A percentile compares a stretch with the other conserved stretches of the same genome.
These are phyloP conservation scores for Lophius piscatorius DNA, from an alignment of 2,113 vertebrate genomes.

Conservation along the genomic window DNA sequence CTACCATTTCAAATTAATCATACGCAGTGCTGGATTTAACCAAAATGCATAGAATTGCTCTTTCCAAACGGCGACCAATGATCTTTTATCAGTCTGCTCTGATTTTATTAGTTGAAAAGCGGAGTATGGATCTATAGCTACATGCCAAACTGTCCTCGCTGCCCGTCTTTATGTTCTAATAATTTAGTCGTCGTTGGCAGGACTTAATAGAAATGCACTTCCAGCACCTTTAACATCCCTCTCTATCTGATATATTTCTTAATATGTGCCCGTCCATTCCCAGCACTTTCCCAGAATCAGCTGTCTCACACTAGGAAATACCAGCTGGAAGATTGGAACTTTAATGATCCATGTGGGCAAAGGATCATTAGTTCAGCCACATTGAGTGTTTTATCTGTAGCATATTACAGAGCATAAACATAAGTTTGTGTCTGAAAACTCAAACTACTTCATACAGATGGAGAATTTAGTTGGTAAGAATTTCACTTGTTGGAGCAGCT, in stretches of 20 bases:
- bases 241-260: slow-evolving; percentile 40
- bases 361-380: slow-evolving; percentile 15
- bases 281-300: slow-evolving; percentile 20
- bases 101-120: slow-evolving; percentile 34
- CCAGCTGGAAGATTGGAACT: not conserved
- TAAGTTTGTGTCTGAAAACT: not conserved
- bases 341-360: slow-evolving; percentile 10
- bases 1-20: not conserved
- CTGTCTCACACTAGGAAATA: not conserved
- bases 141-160: not conserved
- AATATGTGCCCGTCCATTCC: slow-evolving; percentile 25
- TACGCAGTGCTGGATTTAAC: slow-evolving; percentile 16
- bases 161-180: slow-evolving; percentile 38
- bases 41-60: not conserved
- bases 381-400: slow-evolving; percentile 19
- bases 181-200: slow-evolving; percentile 50
- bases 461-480: too few relatives aligned
- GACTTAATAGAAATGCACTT: slow-evolving; percentile 63
- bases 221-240: slow-evolving; percentile 35
- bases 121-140: slow-evolving; percentile 27
- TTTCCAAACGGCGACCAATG: slow-evolving; percentile 18
- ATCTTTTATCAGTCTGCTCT: slow-evolving; percentile 25
- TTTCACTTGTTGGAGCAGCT: too few relatives aligned
- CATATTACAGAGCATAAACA: not conserved
- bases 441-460: too few relatives aligned